Percentiles rank a stretch among this genome's conserved stretches.
Conservation (phyloP, 2,113 vertebrate genomes). For the Anhinga rufa region DNA sequence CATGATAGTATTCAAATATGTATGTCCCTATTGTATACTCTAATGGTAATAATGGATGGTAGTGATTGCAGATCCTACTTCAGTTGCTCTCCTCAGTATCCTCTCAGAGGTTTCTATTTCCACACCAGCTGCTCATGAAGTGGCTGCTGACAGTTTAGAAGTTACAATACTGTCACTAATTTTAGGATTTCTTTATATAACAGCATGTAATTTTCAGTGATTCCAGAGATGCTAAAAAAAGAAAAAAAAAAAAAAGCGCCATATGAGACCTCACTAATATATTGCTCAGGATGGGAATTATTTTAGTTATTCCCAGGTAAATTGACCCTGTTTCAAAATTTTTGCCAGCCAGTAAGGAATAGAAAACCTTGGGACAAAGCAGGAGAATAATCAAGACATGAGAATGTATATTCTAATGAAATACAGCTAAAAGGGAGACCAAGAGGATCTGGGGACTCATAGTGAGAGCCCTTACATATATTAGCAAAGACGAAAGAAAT, state of each 20-base stretch:
- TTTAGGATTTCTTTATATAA: background rate
- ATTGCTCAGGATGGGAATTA: background rate
- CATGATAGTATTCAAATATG: background rate
- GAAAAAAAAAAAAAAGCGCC: fast-evolving
- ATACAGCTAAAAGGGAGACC: background rate
- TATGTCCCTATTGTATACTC: background rate
- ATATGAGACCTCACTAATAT: background rate
- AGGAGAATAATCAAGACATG: background rate
- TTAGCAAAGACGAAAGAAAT: background rate
- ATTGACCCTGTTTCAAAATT: background rate
- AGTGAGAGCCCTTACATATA: background rate
- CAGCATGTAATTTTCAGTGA: background rate
- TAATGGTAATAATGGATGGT: background rate
- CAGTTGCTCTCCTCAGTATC: background rate
- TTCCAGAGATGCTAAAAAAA: background rate
- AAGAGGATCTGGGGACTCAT: background rate
- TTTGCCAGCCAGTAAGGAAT: background rate
- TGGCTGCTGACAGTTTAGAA: background rate
- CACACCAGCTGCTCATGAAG: background rate
- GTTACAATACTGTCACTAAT: background rate
- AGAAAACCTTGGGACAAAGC: background rate
- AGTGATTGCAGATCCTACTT: background rate
- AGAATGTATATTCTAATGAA: background rate
- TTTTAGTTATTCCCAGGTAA: background rate
- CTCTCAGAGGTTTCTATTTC: background rate